Conservation (phyloP, 2,113 vertebrate species). For the Podarcis cretensis region DNA sequence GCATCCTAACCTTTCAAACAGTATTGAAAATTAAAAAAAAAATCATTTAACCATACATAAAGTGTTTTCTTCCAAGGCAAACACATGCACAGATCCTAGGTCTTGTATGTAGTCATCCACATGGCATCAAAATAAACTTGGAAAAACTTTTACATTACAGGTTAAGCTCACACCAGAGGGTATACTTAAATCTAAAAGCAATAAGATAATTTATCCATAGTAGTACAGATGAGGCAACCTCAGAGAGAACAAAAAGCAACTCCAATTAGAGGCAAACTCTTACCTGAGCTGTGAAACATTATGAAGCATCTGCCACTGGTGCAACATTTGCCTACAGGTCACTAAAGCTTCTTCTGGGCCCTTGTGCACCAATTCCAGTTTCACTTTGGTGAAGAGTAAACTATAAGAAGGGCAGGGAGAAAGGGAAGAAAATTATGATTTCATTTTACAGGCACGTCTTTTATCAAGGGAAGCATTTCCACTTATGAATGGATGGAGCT, state of each 20-base stretch:
- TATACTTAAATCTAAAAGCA: no score
- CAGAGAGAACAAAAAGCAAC: background rate
- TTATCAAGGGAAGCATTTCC: constrained; percentile 29
- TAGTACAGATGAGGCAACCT: background rate
- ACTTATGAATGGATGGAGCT: background rate
- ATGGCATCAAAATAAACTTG: no score
- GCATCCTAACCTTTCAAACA: background rate
- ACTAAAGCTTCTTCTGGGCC: constrained; percentile 89
- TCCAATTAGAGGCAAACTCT: constrained; percentile 41
- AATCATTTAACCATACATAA: background rate
- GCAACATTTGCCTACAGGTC: constrained; percentile 92
- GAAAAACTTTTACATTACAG: no score
- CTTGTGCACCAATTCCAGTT: constrained; percentile 87
- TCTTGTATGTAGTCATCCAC: no score
- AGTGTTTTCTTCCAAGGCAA: no score
- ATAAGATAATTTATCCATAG: no score
- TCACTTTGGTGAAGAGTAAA: constrained; percentile 94
- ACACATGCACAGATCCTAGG: no score
- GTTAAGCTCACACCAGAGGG: no score
- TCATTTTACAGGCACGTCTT: background rate
- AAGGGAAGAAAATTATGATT: background rate
- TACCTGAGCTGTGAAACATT: constrained; percentile 87
- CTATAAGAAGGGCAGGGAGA: constrained; percentile 69
- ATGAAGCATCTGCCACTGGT: constrained; percentile 88
- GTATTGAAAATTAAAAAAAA: background rate